A percentile compares a stretch with the other conserved stretches of the same genome.
These are phyloP conservation scores for Notamacropus eugenii DNA, from an alignment of 2,797 vertebrate species.

Conservation along the genomic window DNA sequence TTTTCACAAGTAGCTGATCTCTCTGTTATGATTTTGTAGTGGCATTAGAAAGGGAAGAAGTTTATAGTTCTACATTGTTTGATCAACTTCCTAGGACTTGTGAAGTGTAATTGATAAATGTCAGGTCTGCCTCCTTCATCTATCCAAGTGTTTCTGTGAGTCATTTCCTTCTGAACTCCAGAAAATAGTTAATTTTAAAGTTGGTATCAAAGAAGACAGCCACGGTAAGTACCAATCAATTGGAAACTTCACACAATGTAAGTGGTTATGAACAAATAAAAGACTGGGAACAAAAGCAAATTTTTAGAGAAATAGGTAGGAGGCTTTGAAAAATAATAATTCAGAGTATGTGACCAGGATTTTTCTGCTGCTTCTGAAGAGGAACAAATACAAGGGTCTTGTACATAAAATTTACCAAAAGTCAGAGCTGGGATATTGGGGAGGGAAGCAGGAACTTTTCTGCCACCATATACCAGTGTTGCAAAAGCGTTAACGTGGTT, in stretches of 20 bases:
- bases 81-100: slow-evolving; percentile 59
- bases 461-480: neutral
- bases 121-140: slow-evolving; percentile 74
- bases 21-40: slow-evolving; percentile 41
- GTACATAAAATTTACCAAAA: neutral
- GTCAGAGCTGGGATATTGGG: neutral
- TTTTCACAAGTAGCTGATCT: slow-evolving; percentile 33
- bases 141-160: slow-evolving; percentile 73
- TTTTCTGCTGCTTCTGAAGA: neutral
- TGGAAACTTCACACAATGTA: slow-evolving; percentile 65
- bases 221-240: slow-evolving; percentile 74
- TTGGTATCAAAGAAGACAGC: slow-evolving; percentile 77
- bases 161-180: slow-evolving; percentile 76
- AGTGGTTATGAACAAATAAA: slow-evolving; percentile 24
- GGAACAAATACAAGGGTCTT: neutral
- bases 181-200: slow-evolving; percentile 82
- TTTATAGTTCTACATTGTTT: slow-evolving; percentile 41
- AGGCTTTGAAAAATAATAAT: neutral
- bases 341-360: neutral
- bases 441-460: neutral
- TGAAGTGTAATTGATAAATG: slow-evolving; percentile 76
- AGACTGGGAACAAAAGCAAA: slow-evolving; percentile 52
- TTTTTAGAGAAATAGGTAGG: slow-evolving; percentile 51
- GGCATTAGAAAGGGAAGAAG: slow-evolving; percentile 48
- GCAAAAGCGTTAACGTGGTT: neutral